These are phyloP conservation scores for Micropoecilia bifurca DNA, from an alignment of 2,797 vertebrate species.

Conservation along the genomic window DNA sequence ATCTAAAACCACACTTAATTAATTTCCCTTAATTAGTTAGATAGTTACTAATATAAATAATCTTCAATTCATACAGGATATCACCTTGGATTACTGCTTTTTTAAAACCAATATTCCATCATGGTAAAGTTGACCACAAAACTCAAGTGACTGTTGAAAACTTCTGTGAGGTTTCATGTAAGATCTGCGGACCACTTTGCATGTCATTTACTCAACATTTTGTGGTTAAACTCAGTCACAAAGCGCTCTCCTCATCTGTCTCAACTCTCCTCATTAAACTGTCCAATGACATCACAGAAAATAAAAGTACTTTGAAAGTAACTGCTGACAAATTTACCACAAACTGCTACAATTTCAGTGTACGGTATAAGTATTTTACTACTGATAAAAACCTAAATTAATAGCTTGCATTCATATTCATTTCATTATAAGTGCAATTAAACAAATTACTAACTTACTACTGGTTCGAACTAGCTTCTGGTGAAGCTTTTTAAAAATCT, in stretches of 20 bases:
- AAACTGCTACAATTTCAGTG: conserved; percentile 23
- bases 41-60: background rate
- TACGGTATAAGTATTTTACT: background rate
- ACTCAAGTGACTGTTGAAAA: conserved; percentile 34
- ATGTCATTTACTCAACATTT: conserved; percentile 39
- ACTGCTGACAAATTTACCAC: conserved; percentile 31
- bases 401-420: conserved; percentile 1
- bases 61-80: conserved; percentile 46
- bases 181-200: conserved; percentile 39
- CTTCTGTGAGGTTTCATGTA: conserved; percentile 34
- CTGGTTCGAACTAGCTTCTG: background rate
- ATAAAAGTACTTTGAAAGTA: conserved; percentile 31
- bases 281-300: conserved; percentile 42
- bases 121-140: conserved; percentile 38
- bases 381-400: conserved; percentile 1
- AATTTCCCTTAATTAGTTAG: background rate
- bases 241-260: conserved; percentile 47
- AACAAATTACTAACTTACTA: background rate
- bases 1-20: background rate
- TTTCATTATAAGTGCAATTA: conserved; percentile 1
- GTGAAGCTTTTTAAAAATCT: background rate
- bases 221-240: conserved; percentile 47
- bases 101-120: conserved; percentile 60
- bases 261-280: conserved; percentile 48
- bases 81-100: conserved; percentile 58